These are phyloP conservation scores for Phocides pigmalion DNA, from an alignment of 1,140 invertebrate species.

Conservation along the genomic window DNA sequence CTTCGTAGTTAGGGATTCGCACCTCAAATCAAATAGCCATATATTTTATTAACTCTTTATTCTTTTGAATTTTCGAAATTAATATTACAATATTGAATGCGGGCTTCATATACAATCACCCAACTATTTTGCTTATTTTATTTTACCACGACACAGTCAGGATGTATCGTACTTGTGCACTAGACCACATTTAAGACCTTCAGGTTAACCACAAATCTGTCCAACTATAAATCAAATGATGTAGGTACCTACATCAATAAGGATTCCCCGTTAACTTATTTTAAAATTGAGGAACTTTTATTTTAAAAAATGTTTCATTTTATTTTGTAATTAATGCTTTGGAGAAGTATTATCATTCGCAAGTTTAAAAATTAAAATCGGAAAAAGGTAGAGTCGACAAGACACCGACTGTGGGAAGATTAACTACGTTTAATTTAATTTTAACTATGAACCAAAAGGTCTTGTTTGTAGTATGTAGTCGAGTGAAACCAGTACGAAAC, in stretches of 20 bases:
- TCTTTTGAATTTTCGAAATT: slow-evolving; percentile 82
- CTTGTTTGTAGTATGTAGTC: slow-evolving; percentile 27
- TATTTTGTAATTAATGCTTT: too few species aligned
- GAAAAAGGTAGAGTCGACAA: background rate
- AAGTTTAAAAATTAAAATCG: too few species aligned
- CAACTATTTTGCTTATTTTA: slow-evolving; percentile 78
- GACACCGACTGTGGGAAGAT: background rate
- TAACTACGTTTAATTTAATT: too few species aligned
- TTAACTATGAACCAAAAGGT: slow-evolving; percentile 5
- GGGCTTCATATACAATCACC: slow-evolving; percentile 82
- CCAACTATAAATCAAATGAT: slow-evolving; percentile 14
- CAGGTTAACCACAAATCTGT: slow-evolving; percentile 22
- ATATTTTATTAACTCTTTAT: slow-evolving; percentile 82
- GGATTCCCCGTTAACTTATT: background rate
- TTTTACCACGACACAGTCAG: slow-evolving; percentile 80
- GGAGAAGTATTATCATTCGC: too few species aligned
- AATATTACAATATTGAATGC: slow-evolving; percentile 83
- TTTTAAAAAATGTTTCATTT: background rate
- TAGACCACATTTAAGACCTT: slow-evolving; percentile 41
- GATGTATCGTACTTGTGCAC: slow-evolving; percentile 51
- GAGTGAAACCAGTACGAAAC: slow-evolving; percentile 50
- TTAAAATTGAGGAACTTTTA: background rate
- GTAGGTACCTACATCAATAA: background rate
- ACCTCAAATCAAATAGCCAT: slow-evolving; percentile 48
- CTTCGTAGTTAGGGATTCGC: background rate